Evolutionary conservation across 2,888 invertebrate genomes (phyloP), one percentile per base, ranked within the genome.

Genomic region (Geotrupes spiniger): DNA sequence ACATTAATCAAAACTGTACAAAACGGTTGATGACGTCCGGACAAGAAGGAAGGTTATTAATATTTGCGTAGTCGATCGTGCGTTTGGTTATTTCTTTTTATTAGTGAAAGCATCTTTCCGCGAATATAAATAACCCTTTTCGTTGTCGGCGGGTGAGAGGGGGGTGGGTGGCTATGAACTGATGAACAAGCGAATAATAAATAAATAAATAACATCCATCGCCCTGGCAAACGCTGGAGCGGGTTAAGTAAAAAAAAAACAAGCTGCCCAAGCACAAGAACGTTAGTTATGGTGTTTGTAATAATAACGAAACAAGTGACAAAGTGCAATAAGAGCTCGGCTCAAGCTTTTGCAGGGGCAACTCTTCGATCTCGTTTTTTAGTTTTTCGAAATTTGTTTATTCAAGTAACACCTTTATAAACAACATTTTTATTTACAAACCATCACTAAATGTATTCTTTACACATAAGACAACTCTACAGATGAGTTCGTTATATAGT

Each of bases 141-240:
- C 11, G 9, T 21, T 21, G 6, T 21, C 3, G 28, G 28, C n/a
- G 28, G 28, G 11, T 11, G 33, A 9, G 11, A 10, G 10, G 33
- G 14, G 11, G 10, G 9, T n/a, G 33, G 11, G 33, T 5, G 10
- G 28, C 11, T 27, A 28, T 28, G n/a, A n/a, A n/a, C n/a, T 21
- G 21, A 21, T 39, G 25, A 39, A 26, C 12, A 46, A 50, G 46
- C 39, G 46, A 37, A 59, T 66, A 63, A n/a, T n/a, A 63, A n/a
- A n/a, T n/a, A n/a, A 70, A 66, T 68, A 68, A 75, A 71, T 75
- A 75, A 71, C 73, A 75, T 70, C 72, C 73, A 78, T 78, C 75
- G 78, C 76, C 81, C 82, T 81, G 80, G 76, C 80, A 80, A 80
- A 79, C 76, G 80, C 82, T 82, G 76, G 81, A 81, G 82, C 80